phyloP scores from a whole-genome alignment of 2,797 vertebrate species.

The Enteromius afrohamiltoni region DNA sequence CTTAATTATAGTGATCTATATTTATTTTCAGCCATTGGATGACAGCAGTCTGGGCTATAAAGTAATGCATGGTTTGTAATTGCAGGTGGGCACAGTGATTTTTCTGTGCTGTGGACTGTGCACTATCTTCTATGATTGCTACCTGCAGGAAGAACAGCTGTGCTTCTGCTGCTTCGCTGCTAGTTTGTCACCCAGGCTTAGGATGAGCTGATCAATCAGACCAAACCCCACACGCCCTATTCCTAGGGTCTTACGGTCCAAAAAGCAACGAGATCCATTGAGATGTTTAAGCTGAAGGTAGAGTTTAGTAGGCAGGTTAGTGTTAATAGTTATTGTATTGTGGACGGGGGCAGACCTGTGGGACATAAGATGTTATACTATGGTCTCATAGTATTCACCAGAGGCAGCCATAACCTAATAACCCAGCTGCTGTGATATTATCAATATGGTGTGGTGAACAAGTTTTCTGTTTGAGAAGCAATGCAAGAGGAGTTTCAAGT shows the following conservation, averaged over 20 bases:
- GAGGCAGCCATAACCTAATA: neutral
- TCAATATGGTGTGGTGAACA: neutral
- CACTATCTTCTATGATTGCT: conserved; percentile 58
- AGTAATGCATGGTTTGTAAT: conserved; percentile 43
- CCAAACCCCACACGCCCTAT: neutral
- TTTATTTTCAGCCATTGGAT: conserved; percentile 37
- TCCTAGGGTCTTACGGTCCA: neutral
- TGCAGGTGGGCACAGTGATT: conserved; percentile 30
- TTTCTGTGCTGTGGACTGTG: conserved; percentile 43
- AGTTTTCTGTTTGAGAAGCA: neutral
- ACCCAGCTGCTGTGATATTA: neutral
- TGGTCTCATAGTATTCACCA: neutral
- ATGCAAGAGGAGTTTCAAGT: neutral
- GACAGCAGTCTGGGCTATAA: conserved; percentile 38
- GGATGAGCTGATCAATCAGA: conserved; percentile 56
- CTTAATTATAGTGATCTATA: conserved; percentile 48
- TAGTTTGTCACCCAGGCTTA: conserved; percentile 48
- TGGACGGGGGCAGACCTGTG: too few relatives aligned
- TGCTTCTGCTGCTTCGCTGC: conserved; percentile 50
- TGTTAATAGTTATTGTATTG: neutral
- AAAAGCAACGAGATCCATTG: neutral
- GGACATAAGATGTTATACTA: neutral
- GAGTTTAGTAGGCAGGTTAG: neutral
- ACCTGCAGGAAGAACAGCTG: conserved; percentile 60
- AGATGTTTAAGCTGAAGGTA: neutral